Evolutionary conservation across 2,113 vertebrate species (phyloP).

Genomic region (Centropus bengalensis): DNA sequence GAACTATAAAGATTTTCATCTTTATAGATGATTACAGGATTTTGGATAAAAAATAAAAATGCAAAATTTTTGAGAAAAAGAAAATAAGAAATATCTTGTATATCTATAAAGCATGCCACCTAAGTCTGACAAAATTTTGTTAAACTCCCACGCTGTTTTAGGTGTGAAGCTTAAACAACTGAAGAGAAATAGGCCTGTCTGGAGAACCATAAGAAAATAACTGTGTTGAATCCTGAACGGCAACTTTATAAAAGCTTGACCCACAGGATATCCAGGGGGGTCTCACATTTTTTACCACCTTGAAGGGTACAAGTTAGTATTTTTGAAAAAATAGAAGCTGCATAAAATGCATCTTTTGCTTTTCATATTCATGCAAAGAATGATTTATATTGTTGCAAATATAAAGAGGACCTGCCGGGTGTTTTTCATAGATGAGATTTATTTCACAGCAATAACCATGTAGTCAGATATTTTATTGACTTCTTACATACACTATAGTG

Average conservation of each 20-base stretch:
- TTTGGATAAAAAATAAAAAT: not conserved
- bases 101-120: not conserved
- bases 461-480: conserved; percentile 14
- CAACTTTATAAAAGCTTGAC: not conserved
- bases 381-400: not conserved
- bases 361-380: not conserved
- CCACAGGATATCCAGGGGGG: not conserved
- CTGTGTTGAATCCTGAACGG: not conserved
- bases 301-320: not conserved
- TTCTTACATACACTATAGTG: not conserved
- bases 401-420: not conserved
- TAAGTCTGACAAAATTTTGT: not conserved
- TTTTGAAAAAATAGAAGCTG: not conserved
- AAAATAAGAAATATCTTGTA: not conserved
- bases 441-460: not conserved
- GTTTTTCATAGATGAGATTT: not conserved
- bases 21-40: not conserved
- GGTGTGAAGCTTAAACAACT: not conserved
- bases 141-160: not conserved
- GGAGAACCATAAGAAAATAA: not conserved
- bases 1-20: not conserved
- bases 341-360: not conserved
- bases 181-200: not conserved
- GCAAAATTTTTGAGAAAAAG: not conserved
- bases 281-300: not conserved